phyloP scores from a whole-genome alignment of 2,113 vertebrate species.

The Dascyllus trimaculatus region DNA sequence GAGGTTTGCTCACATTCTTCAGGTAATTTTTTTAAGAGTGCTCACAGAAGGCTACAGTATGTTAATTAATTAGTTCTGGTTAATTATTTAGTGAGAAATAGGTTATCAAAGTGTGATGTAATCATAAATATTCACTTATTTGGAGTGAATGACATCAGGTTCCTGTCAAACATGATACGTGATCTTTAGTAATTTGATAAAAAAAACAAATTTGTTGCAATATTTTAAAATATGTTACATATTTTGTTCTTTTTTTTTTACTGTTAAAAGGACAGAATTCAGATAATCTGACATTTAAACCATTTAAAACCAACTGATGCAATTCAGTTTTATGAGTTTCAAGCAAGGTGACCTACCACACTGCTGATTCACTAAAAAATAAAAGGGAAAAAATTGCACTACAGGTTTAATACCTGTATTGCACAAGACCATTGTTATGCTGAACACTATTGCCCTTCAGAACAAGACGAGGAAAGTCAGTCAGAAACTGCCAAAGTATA shows the following conservation, averaged over 20 bases:
- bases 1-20: neutral
- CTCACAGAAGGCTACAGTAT: neutral
- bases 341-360: neutral
- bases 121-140: neutral
- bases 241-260: neutral
- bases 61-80: neutral
- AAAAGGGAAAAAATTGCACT: neutral
- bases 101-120: neutral
- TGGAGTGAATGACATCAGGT: neutral
- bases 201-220: neutral
- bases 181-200: neutral
- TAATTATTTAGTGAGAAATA: neutral
- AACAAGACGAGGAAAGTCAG: slow-evolving; percentile 26
- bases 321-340: neutral
- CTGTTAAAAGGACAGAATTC: neutral
- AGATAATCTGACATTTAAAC: neutral
- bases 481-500: slow-evolving; percentile 38
- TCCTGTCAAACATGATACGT: neutral
- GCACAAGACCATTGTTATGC: slow-evolving; percentile 16
- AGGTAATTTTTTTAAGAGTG: neutral
- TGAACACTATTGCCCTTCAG: slow-evolving; percentile 2
- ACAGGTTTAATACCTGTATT: slow-evolving; percentile 34
- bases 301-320: slow-evolving; percentile 2
- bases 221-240: too few relatives aligned
- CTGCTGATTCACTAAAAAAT: neutral